Evolutionary conservation across 2,888 invertebrate genomes (phyloP), one percentile per base, ranked within the genome.

Genomic region (Hydroisotoma schaefferi): DNA sequence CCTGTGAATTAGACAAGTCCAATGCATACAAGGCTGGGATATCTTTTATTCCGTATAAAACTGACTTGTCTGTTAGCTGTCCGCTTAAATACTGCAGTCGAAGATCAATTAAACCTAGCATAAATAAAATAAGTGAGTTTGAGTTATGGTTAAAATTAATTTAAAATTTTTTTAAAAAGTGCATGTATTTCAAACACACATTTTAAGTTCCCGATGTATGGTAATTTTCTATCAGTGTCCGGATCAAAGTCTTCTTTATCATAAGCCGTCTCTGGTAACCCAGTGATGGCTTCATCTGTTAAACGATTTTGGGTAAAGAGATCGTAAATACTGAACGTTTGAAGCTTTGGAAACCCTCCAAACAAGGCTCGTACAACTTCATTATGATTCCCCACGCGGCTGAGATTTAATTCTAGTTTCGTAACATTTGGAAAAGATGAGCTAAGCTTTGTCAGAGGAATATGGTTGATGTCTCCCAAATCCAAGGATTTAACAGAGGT

Each of bases 1-100:
- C 51, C n/a, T 20, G 29, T 8, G 51, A 52, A 28, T 52, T 52
- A 2, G 51, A 52, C 22, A 52, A 52, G n/a, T 52, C 51, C 20
- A 52, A 23, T 4, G 51, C 37, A 28, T 22, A 52, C 12, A 52
- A 18, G 6, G 20, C n/a, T 18, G 20, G 33, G 4, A 52, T 2
- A 18, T 52, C 33, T 52, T 52, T 27, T 8, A 52, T 33, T 29
- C 51, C 51, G 29, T 28, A 28, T 18, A 5, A 10, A 2, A 52
- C 51, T 2, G 51, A 29, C 18, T 20, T n/a, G 22, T 52, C 51
- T 4, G 51, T 52, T 2, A 52, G 37, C 5, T 52, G 18, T 29
- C 51, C 33, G 12, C 37, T 5, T 20, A 52, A 28, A 29, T 52
- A 52, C 25, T 52, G 51, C 20, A 52, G 25, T 5, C 51, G 18